A percentile compares a stretch with the other conserved stretches of the same genome.
Conservation (phyloP, 2,797 vertebrate genomes). For the Hypotaenidia okinawae region DNA sequence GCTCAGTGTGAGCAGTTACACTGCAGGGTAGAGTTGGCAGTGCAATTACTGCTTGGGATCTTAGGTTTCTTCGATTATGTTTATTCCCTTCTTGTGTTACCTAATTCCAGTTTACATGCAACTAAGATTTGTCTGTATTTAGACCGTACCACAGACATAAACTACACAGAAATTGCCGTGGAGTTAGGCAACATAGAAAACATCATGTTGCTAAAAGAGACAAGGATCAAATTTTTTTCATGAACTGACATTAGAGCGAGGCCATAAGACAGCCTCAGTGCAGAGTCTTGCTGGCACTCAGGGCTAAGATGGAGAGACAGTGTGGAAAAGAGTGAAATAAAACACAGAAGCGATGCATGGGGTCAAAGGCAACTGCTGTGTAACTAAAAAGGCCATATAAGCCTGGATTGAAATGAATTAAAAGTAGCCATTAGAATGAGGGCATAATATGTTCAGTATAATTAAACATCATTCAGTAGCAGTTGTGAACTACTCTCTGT, state of each 20-base stretch:
- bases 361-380: background rate
- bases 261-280: background rate
- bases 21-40: background rate
- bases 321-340: background rate
- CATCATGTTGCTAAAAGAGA: background rate
- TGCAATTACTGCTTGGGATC: no score
- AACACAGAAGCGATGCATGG: background rate
- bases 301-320: background rate
- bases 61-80: background rate
- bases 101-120: background rate
- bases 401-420: background rate
- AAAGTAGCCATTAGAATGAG: background rate
- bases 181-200: background rate
- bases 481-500: background rate
- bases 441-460: background rate
- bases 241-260: background rate
- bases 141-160: fast-evolving
- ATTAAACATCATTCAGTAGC: background rate
- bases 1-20: background rate
- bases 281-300: background rate
- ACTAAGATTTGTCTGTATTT: background rate
- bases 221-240: background rate
- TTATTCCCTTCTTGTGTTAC: background rate
- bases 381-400: background rate
- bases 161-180: background rate